Evolutionary conservation across 2,888 invertebrate genomes (phyloP), one percentile per base, ranked within the genome.

Genomic region (Agriopis aurantiaria): DNA sequence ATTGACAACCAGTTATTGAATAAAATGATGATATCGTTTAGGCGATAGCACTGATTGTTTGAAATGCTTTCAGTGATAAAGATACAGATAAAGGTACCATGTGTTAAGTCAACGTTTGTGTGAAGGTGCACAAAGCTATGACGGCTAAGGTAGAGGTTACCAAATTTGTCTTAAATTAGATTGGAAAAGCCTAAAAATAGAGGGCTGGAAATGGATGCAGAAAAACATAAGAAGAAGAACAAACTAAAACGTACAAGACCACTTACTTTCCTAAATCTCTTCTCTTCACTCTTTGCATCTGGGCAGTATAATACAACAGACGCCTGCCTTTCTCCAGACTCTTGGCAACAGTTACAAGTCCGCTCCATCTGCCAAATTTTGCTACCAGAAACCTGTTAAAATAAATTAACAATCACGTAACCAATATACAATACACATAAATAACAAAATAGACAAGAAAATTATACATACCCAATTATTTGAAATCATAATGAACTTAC

Each of bases 281-380:
- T 96, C 82, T 98, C 97, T 74, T 98, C 98, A 69, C 96, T 96
- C 84, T 97, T 97, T 12, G 98, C 97, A 88, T 98, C 98, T 0
- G 98, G 98, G 85, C 98, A 99, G 87, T 97, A 97, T 43, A 98
- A 91, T 8, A 98, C 97, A 10, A 98, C 98, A 17, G 97, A 96
- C 1, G 98, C 98, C 90, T 98, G 98, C 76, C 98, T 95, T 91
- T 98, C 98, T 4, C 98, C 98, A 78, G 98, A 98, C 88, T 98
- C 98, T 90, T 98, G 98, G 85, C 98, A 99, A 88, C 98, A 99
- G 96, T 98, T 98, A 85, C 98, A 98, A 0, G 98, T 98, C 43
- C 98, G 95, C 89, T 98, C 98, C 97, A 98, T 98, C 95, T 98
- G 98, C 98, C 98, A 98, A 86, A 98, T 97, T 95, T 98, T 98